Conservation (phyloP, 2,888 invertebrate genomes). For the Euphydryas editha region DNA sequence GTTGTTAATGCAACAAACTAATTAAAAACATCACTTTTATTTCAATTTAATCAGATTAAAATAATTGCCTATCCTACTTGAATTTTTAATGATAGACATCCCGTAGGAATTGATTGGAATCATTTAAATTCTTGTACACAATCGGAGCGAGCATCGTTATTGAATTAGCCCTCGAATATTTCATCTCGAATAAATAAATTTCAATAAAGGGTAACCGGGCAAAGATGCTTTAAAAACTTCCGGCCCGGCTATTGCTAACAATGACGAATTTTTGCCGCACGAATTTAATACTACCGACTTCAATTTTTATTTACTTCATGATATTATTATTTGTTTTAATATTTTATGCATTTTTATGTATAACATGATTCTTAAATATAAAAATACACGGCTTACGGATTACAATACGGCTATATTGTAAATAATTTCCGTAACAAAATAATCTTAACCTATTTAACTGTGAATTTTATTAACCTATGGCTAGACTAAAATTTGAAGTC, state of each 20-base stretch:
- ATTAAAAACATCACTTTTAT: not conserved
- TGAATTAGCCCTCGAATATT: conserved; percentile 75
- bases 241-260: conserved; percentile 41
- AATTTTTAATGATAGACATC: conserved; percentile 77
- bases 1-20: not conserved
- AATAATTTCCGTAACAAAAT: not conserved
- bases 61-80: conserved; percentile 74
- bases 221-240: conserved; percentile 47
- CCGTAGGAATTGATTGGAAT: conserved; percentile 76
- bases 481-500: not conserved
- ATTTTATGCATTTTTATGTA: not conserved
- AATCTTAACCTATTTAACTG: not conserved
- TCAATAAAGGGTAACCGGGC: conserved; percentile 56
- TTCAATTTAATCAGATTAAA: conserved; percentile 50
- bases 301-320: conserved; percentile 6
- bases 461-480: not conserved
- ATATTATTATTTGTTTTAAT: not conserved
- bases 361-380: not conserved
- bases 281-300: conserved; percentile 29
- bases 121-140: conserved; percentile 77
- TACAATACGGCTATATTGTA: too few species aligned
- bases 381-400: too few species aligned
- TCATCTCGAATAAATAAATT: conserved; percentile 69
- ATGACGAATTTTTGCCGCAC: conserved; percentile 35
- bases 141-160: conserved; percentile 66